Conservation (phyloP, 2,888 invertebrate species). For the Priocnemis perturbator region DNA sequence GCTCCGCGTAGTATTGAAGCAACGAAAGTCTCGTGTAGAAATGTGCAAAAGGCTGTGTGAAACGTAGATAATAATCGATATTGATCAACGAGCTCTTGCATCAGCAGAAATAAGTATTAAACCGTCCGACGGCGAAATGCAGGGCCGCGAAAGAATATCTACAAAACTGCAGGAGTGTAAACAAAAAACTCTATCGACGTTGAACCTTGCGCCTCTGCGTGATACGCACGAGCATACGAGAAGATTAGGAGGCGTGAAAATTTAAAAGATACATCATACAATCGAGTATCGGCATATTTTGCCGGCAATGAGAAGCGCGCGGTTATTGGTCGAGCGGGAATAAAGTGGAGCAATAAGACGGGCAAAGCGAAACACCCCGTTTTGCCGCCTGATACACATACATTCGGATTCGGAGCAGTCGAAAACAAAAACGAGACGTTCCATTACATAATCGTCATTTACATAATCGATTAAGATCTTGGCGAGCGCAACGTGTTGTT, state of each 20-base stretch:
- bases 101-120: too few species aligned
- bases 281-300: neutral
- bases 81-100: too few species aligned
- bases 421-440: constrained; percentile 5
- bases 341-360: too few species aligned
- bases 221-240: constrained; percentile 7
- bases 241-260: constrained; percentile 22
- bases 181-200: constrained; percentile 8
- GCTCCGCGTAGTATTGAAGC: too few species aligned
- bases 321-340: too few species aligned
- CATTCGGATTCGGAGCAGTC: neutral
- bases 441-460: constrained; percentile 14
- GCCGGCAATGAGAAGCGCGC: neutral
- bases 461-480: constrained; percentile 17
- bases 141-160: neutral
- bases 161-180: constrained; percentile 3
- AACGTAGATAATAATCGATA: too few species aligned
- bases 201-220: constrained; percentile 13
- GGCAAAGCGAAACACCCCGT: too few species aligned
- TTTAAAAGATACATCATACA: neutral
- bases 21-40: too few species aligned
- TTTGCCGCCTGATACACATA: too few species aligned
- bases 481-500: neutral
- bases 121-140: neutral
- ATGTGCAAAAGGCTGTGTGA: too few species aligned